Evolutionary conservation across 2,113 vertebrate genomes (phyloP), one percentile per base, ranked within the genome.

Genomic region (Platysternon megacephalum): DNA sequence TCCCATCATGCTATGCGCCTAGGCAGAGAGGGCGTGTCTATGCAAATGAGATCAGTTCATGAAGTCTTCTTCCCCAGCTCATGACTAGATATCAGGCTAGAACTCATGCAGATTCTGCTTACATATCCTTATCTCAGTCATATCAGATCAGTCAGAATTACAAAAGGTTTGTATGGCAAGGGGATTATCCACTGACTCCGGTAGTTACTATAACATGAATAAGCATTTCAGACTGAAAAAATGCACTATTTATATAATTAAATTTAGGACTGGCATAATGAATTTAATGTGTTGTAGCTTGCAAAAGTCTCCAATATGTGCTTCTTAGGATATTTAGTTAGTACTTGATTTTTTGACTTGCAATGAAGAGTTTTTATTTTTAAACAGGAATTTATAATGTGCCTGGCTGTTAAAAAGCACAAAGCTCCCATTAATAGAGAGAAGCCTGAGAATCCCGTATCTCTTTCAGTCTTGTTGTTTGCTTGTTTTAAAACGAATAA

Each of bases 301-400:
- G 53, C 35, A 51, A 16, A 68, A 24, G 82, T 79, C 11, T 8
- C 19, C 84, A 68, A 24, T 32, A 9, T 12, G 22, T n/a, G 10
- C 89, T 83, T 86, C 32, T 9, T 82, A 84, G 76, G 74, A 97
- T 65, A 58, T 89, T 55, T 11, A 81, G 56, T 14, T 76, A 65
- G 89, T 56, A n/a, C 32, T 81, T 91, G 55, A 84, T 35, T 68
- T 68, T 94, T 93, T 4, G 0, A 81, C 39, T 58, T 46, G 74
- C 44, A 95, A 81, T 80, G 86, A 97, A 93, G 79, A 84, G 48
- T 53, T 55, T 6, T 17, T 82, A 83, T 46, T 92, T 95, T 58
- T 42, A 93, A 82, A 72, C 3, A 0, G 17, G 42, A 89, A 56
- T 14, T 68, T 88, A 24, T 90, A 82, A 84, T 78, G 72, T 61